Evolutionary conservation across 2,113 vertebrate genomes (phyloP), one percentile per base, ranked within the genome.

Genomic region (Irena cyanogastra): DNA sequence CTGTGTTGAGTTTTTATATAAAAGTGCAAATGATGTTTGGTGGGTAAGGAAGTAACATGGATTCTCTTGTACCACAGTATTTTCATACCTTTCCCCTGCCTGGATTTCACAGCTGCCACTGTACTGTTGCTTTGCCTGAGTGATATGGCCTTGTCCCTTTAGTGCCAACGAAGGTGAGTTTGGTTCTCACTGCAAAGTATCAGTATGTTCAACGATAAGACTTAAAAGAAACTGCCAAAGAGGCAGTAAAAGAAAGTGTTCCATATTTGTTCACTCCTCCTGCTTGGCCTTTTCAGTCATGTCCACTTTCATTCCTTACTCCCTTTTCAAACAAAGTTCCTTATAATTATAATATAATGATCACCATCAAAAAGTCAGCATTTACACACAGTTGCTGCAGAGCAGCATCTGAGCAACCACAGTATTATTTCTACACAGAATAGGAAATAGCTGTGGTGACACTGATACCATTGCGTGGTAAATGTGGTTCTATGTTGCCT

Each of bases 361-460:
- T 83, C 89, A 86, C 56, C 41, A 90, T 54, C 76, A 80, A 44
- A 66, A 88, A 83, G 30, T 64, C 71, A 54, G 24, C 20, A 41
- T 47, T 78, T 59, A 77, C 52, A 77, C 49, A 41, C 5, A 78
- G 56, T 75, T 66, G 50, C 52, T 60, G 57, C 31, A 86, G 5
- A 77, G 82, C 27, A 71, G 35, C 54, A 81, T 83, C 83, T 69
- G 41, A 88, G 71, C 65, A 61, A 90, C 76, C 85, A 89, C 71
- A 42, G 37, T 23, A 64, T 70, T 87, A 64, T 86, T 87, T 83
- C 64, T 78, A n/a, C 64, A 64, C 7, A 56, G 47, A 78, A 83
- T 3, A 83, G 88, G 76, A 95, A 96, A 87, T 92, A 89, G 81
- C 44, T 83, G 92, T 93, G 94, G 88, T 75, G 60, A 89, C 41